Evolutionary conservation across 53 echinoderm and acorn worm genomes (phyloP), one percentile per base, ranked within the genome.

Genomic region (Zoroaster sp.): DNA sequence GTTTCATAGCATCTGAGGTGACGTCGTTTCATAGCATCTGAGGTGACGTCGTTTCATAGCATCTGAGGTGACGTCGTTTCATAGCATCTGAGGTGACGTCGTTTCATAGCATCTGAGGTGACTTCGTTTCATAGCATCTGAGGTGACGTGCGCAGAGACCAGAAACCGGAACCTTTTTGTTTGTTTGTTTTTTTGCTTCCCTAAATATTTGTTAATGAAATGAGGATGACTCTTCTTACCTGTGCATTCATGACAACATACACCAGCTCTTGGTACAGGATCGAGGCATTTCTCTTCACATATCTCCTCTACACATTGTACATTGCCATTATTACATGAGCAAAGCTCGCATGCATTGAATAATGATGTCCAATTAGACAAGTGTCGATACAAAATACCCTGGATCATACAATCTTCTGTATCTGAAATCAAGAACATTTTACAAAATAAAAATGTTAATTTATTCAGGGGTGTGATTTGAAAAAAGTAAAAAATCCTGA

Each of bases 241-340:
- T 65, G 90, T 91, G 51, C 96, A 96, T 88, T 95, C 92, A 41
- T 88, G 83, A 35, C 96, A 96, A 54, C 95, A 96, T 39, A 88
- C 91, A 20, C 95, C 95, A 32, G 91, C 83, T 17, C 87, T 90
- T 6, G 96, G 92, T n/a, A 93, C 93, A 32, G 96, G 95, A 37
- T 96, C 77, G 30, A 78, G 74, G 41, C 96, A 96, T 36, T 72
- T 71, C 20, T 90, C 78, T 15, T 88, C 88, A 76, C 96, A 96
- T 1, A 95, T 82, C 75, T 95, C 93, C 54, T 66, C 75, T 11
- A 72, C 69, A 32, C 96, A 96, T 7, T 75, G 87, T 1, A 96
- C 93, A 11, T 44, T n/a, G 66, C 95, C 83, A 37, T 95, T 88
- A 17, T 90, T 83, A 69, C 96, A 96, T 21, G 83, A 89, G 74